Evolutionary conservation across 2,888 invertebrate species (phyloP), one percentile per base, ranked within the genome.

Genomic region (Dusona sp.): DNA sequence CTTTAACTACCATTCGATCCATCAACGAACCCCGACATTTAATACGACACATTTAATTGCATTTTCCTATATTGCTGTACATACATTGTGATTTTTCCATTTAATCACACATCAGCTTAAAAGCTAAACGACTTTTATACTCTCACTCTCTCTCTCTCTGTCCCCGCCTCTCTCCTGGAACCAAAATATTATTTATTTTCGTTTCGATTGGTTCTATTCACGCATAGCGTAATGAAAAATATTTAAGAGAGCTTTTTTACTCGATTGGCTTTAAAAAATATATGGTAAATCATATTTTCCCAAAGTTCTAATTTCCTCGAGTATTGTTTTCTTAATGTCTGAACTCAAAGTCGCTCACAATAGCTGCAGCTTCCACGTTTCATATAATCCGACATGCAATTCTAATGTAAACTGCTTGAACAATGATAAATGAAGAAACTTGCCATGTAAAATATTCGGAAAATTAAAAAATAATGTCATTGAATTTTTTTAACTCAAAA

Each of bases 11-110:
- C 19, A 70, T 65, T 22, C 25, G 48, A 67, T 38, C 13, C n/a
- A 65, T 25, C 29, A 19, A 54, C 57, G 57, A 67, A 65, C 54
- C 42, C 7, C 42, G 42, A 75, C 54, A 70, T 51, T 57, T 13
- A 29, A 16, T 61, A 33, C 33, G 33, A 54, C 70, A 79, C 42
- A 72, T 77, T 68, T 77, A 33, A 73, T 86, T 67, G 54, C 38
- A 7, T 16, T 42, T 67, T 38, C 42, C 64, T 19, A 45, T 78
- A 51, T 86, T 80, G 80, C 86, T 86, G 80, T 86, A 86, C 80
- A 83, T 64, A 73, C 42, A 72, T 67, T 33, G 74, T 54, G 36
- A 51, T 7, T 61, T 45, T 33, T 42, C 45, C 22, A n/a, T 36
- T 75, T 11, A 16, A 45, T 48, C 38, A 54, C n/a, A 36, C 9